Percentiles rank a stretch among this genome's conserved stretches.
phyloP scores from a whole-genome alignment of 2,797 vertebrate species.

The Eulemur coronatus region DNA sequence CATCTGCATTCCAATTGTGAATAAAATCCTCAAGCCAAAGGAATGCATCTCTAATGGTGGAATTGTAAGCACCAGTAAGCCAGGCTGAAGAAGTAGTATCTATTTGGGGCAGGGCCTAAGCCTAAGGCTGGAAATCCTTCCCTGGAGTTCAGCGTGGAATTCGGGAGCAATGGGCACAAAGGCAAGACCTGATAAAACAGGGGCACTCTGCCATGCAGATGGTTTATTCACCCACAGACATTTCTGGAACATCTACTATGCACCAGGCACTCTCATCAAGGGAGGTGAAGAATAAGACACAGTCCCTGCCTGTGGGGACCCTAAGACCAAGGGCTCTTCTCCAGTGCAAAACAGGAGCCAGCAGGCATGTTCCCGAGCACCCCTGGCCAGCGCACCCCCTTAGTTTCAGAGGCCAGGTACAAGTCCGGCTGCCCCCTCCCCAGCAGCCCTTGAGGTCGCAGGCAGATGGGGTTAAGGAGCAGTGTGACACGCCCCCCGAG shows the following conservation, averaged over 20 bases:
- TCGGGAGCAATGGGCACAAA: background rate
- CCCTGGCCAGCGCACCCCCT: fast-evolving
- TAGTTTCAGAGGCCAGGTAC: background rate
- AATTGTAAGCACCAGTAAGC: background rate
- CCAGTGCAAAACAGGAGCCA: no score
- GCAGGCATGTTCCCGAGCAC: fast-evolving
- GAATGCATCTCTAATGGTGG: background rate
- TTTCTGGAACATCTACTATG: fast-evolving
- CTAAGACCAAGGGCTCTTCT: background rate
- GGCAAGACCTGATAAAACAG: background rate
- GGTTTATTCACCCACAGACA: background rate
- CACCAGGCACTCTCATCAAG: fast-evolving
- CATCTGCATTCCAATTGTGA: background rate
- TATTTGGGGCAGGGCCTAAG: background rate
- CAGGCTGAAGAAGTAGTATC: fast-evolving
- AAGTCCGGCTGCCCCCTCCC: background rate
- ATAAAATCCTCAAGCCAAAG: background rate
- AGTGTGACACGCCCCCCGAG: fast-evolving
- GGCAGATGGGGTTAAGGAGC: background rate
- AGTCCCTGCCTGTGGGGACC: background rate
- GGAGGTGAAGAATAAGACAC: fast-evolving
- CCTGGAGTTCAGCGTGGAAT: background rate
- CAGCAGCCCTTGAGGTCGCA: background rate
- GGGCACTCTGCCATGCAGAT: background rate
- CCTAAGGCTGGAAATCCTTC: background rate